Base-by-base conservation (phyloP, 1,140 invertebrate genomes). In the Hyles vespertilio region DNA sequence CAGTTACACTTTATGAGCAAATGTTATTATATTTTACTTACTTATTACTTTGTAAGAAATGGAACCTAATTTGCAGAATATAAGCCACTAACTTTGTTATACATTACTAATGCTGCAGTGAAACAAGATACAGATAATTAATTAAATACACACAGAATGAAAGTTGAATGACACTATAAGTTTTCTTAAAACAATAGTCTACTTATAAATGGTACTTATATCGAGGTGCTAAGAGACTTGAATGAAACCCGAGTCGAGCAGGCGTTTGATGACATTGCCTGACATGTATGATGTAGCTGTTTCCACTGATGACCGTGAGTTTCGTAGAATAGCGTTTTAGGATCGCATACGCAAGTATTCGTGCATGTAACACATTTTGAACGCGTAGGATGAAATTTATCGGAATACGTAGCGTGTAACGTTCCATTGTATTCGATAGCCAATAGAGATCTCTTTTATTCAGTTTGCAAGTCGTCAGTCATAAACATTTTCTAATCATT, bases 381-480 rank as follows among this genome's bases (percentile, higher is more conserved):
- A 61, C 56, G 71, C 64, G 65, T 74, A 69, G 71, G 71, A 54
- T 43, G 68, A 60, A 63, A 63, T 69, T 73, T 74, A 69, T 66
- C 63, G 61, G 62, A 57, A 63, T 58, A 70, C 45, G 46, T 60
- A 68, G 56, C 61, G 48, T 67, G 63, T 65, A 65, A 71, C 71
- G 69, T 74, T 60, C 69, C 56, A 74, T 74, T 74, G 72, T 73
- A 58, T 69, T 69, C 66, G 45, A 51, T 36, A 54, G 47, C 54
- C 56, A 52, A 69, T 67, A 49, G 45, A 63, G 34, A 68, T 68
- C 61, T 49, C 49, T 32, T 53, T 63, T 69, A 69, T 69, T 62
- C 55, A 46, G 66, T 57, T 63, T 69, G 62, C 59, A 72, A 65
- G 61, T 67, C 61, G 56, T 48, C 61, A 62, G 55, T 56, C 52